phyloP scores from a whole-genome alignment of 2,797 vertebrate genomes.

The Spinus pinus region DNA sequence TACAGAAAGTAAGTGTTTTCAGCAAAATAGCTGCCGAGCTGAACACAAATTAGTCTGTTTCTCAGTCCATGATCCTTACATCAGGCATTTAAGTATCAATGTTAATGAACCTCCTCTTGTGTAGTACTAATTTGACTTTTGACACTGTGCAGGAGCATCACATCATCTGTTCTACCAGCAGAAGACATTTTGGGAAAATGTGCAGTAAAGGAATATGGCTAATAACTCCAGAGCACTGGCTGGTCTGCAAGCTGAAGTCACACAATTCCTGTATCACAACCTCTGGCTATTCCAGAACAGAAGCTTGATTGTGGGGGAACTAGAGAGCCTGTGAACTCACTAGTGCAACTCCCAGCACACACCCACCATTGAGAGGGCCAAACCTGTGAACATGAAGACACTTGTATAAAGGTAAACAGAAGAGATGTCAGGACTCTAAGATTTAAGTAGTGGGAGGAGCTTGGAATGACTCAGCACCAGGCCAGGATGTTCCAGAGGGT shows the following conservation, averaged over 20 bases:
- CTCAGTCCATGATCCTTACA: background rate
- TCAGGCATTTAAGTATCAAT: background rate
- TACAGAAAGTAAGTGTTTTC: background rate
- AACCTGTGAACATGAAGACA: background rate
- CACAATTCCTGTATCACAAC: background rate
- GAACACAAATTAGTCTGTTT: background rate
- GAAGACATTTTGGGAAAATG: background rate
- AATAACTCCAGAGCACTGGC: background rate
- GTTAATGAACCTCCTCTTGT: background rate
- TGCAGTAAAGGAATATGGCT: background rate
- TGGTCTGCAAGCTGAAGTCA: background rate
- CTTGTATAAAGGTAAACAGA: background rate
- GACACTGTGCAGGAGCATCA: background rate
- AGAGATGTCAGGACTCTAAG: background rate
- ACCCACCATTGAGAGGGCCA: background rate
- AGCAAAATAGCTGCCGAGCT: constrained; percentile 40
- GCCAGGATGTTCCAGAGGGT: background rate
- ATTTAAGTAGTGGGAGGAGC: background rate
- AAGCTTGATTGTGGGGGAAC: background rate
- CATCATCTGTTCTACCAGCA: background rate
- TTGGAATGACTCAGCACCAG: background rate
- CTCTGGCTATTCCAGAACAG: background rate
- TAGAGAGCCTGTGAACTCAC: background rate
- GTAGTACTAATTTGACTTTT: background rate
- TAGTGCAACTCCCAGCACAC: background rate